Conservation (phyloP, 2,888 invertebrate genomes). For the Tachina lurida region DNA sequence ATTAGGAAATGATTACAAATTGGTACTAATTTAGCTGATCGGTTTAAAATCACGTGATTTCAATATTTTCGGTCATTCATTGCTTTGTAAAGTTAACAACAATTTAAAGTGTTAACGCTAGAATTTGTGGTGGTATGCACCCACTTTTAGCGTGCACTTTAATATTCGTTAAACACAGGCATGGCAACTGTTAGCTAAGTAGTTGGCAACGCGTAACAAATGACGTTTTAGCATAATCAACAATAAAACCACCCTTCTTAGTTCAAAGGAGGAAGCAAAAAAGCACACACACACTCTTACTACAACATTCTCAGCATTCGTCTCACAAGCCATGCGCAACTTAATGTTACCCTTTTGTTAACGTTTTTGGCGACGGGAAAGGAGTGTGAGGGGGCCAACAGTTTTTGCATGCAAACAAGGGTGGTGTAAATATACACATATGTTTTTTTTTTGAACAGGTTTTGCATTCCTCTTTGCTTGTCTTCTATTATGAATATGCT, state of each 20-base stretch:
- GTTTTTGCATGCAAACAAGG: slow-evolving; percentile 41
- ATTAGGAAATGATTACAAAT: no score
- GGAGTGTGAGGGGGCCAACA: neutral
- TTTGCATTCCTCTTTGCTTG: slow-evolving; percentile 9
- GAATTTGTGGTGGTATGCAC: no score
- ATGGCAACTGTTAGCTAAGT: neutral
- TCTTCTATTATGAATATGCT: neutral
- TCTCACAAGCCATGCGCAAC: slow-evolving; percentile 51
- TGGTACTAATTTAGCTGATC: no score
- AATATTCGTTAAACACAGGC: neutral
- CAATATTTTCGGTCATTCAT: no score
- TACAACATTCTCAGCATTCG: neutral
- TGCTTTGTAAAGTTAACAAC: no score
- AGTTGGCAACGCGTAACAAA: slow-evolving; percentile 41
- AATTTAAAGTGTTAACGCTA: no score
- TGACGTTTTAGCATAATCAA: slow-evolving; percentile 38
- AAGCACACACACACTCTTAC: neutral
- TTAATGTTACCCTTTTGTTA: slow-evolving; percentile 21
- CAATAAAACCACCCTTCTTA: slow-evolving; percentile 46
- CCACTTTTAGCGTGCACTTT: neutral
- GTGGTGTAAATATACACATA: slow-evolving; percentile 36
- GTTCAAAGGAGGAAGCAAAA: neutral
- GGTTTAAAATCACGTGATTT: no score
- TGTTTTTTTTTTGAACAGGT: slow-evolving; percentile 21
- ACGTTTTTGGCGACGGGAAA: neutral